A percentile compares a stretch with the other conserved stretches of the same genome.
Conservation (phyloP, 1,140 invertebrate species). For the Drosophila asahinai region DNA sequence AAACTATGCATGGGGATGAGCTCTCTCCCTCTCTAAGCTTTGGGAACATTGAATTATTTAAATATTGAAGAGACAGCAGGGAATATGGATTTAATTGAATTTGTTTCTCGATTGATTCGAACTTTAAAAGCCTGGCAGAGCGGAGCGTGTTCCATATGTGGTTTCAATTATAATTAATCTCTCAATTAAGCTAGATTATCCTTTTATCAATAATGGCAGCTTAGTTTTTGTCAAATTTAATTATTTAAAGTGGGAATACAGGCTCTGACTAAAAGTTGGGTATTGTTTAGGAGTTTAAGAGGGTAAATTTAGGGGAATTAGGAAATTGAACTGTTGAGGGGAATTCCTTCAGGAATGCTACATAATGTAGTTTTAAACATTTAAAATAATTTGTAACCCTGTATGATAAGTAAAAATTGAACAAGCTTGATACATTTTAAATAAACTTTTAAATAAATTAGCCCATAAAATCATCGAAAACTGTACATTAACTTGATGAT, state of each 20-base stretch:
- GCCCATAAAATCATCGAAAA: background rate
- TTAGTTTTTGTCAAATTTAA: slow-evolving; percentile 6
- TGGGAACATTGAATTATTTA: slow-evolving; percentile 18
- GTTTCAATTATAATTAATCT: slow-evolving; percentile 9
- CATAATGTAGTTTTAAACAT: no score
- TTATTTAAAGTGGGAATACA: background rate
- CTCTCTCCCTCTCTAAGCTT: background rate
- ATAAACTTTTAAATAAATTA: no score
- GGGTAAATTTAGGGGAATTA: background rate
- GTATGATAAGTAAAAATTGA: no score
- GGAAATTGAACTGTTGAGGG: no score
- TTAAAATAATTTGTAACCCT: background rate
- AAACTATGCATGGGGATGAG: background rate
- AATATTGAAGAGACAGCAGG: background rate
- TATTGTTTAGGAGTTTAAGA: no score
- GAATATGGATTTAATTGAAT: slow-evolving; percentile 9
- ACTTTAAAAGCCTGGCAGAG: background rate
- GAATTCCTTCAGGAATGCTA: no score
- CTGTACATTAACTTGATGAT: background rate
- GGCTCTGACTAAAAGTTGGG: no score
- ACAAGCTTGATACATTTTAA: no score
- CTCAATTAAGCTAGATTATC: slow-evolving; percentile 15
- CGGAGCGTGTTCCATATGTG: background rate
- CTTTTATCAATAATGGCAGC: slow-evolving; percentile 1
- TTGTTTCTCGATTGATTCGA: slow-evolving; percentile 11